Evolutionary conservation across 2,797 vertebrate genomes (phyloP).

Genomic region (Cyprinella venusta): DNA sequence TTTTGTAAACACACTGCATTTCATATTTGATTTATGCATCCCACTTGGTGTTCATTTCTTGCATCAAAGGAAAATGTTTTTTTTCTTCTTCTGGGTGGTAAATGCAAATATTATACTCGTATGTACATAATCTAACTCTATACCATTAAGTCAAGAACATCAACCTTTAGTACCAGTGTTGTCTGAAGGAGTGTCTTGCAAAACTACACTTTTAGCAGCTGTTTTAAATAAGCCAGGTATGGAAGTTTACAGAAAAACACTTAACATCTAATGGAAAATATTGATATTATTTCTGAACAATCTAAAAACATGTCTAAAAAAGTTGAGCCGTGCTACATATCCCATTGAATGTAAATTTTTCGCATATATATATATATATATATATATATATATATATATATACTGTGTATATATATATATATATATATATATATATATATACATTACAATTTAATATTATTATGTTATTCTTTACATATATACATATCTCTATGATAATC

Average conservation of each 20-base stretch:
- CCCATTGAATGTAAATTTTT: background rate
- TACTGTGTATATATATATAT: too few species aligned
- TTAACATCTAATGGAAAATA: background rate
- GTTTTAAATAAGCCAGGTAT: background rate
- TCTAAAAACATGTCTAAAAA: background rate
- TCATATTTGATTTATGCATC: slow-evolving; percentile 34
- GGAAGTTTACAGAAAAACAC: background rate
- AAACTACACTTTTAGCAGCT: background rate
- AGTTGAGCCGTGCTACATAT: background rate
- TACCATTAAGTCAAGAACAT: background rate
- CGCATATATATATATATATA: too few species aligned
- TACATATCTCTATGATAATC: too few species aligned
- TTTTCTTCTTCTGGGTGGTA: background rate
- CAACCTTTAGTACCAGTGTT: background rate
- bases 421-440: too few species aligned
- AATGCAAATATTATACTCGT: slow-evolving; percentile 21
- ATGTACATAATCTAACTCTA: background rate
- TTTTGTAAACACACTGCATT: slow-evolving; percentile 33
- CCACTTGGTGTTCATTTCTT: background rate
- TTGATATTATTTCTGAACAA: background rate
- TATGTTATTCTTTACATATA: too few species aligned
- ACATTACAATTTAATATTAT: too few species aligned
- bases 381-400: too few species aligned
- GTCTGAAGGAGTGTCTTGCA: background rate
- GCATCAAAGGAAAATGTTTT: background rate